phyloP scores from a whole-genome alignment of 2,113 vertebrate species.

The Ancistrus triradiatus region DNA sequence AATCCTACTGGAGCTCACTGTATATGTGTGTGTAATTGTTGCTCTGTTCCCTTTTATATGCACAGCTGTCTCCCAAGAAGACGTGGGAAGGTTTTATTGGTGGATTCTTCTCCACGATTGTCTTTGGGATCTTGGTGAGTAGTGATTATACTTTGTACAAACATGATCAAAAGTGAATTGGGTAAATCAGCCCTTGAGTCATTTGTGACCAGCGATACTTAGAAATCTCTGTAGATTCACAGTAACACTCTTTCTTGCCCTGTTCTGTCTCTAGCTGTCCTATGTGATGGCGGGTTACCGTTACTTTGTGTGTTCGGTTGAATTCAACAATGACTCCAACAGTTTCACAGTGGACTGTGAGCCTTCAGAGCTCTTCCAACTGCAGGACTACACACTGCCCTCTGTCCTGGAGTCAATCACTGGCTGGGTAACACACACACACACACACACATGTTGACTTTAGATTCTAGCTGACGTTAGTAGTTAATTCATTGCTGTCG shows the following conservation, averaged over 20 bases:
- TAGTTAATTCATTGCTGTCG: too few relatives aligned
- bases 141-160: too few relatives aligned
- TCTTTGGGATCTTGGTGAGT: slow-evolving; percentile 91
- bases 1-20: too few relatives aligned
- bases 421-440: slow-evolving; percentile 79
- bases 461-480: too few relatives aligned
- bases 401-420: slow-evolving; percentile 77
- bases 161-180: too few relatives aligned
- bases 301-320: slow-evolving; percentile 95
- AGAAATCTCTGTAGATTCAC: too few relatives aligned
- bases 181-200: too few relatives aligned
- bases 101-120: slow-evolving; percentile 88
- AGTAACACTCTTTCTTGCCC: neutral
- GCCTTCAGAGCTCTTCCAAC: slow-evolving; percentile 88
- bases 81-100: slow-evolving; percentile 99
- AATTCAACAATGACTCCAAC: slow-evolving; percentile 96
- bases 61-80: slow-evolving; percentile 96
- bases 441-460: neutral
- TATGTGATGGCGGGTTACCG: slow-evolving; percentile 92
- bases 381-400: slow-evolving; percentile 87
- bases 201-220: too few relatives aligned
- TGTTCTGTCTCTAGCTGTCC: slow-evolving; percentile 72
- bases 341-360: slow-evolving; percentile 94
- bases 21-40: too few relatives aligned
- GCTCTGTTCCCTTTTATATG: slow-evolving; percentile 22